These are phyloP conservation scores for Diaperis boleti DNA, from an alignment of 2,888 invertebrate species.

Conservation along the genomic window DNA sequence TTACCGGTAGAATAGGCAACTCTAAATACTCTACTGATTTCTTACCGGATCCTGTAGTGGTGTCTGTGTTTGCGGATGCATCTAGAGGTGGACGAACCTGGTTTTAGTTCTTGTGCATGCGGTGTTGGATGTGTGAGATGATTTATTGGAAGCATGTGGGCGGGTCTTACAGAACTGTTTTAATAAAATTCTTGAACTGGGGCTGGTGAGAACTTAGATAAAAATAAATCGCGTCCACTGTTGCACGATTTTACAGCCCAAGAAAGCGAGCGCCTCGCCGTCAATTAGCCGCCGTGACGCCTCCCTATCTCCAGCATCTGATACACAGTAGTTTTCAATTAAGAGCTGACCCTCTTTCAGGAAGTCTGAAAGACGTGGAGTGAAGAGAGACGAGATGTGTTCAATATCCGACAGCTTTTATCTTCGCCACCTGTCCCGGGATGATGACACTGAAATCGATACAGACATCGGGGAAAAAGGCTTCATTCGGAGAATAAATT, in stretches of 20 bases:
- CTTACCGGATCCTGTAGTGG: conserved; percentile 9
- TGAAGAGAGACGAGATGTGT: conserved; percentile 18
- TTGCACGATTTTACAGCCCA: not conserved
- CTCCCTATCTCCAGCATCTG: conserved; percentile 15
- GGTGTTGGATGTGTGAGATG: too few species aligned
- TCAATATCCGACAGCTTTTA: conserved; percentile 19
- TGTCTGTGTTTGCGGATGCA: not conserved
- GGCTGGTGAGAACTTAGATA: too few species aligned
- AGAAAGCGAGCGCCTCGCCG: conserved; percentile 12
- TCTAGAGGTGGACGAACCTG: too few species aligned
- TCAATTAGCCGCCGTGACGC: conserved; percentile 16
- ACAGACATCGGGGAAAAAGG: conserved; percentile 6
- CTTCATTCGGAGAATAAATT: too few species aligned
- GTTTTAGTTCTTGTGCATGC: too few species aligned
- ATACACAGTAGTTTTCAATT: conserved; percentile 31
- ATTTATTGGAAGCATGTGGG: too few species aligned
- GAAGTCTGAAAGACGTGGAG: conserved; percentile 23
- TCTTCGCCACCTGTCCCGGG: conserved; percentile 19
- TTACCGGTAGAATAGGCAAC: conserved; percentile 48
- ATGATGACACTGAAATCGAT: conserved; percentile 15
- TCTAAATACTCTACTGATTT: conserved; percentile 49
- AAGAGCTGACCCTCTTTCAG: conserved; percentile 29
- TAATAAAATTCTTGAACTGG: too few species aligned
- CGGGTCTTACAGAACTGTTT: too few species aligned
- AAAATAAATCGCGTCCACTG: too few species aligned